phyloP scores from a whole-genome alignment of 2,797 vertebrate species.

The Pseudotriccus pelzelni region DNA sequence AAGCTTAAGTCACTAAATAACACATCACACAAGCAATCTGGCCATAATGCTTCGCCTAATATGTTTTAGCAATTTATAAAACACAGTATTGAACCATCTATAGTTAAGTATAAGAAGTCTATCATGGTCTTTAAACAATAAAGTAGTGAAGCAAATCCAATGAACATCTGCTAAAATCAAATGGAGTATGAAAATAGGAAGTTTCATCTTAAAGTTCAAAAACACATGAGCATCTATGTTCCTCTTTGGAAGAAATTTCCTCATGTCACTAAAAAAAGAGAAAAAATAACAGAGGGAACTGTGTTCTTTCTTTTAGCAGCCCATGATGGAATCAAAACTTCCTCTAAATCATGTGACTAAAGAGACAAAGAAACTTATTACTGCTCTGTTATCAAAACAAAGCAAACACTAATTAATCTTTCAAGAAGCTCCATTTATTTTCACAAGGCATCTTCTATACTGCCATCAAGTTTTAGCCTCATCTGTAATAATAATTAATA shows the following conservation, averaged over 20 bases:
- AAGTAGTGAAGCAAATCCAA: constrained; percentile 40
- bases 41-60: constrained; percentile 20
- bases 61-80: constrained; percentile 39
- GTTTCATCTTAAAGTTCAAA: constrained; percentile 14
- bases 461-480: not conserved
- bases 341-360: not conserved
- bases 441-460: not conserved
- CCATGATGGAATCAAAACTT: constrained; percentile 2
- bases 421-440: not conserved
- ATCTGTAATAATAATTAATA: not conserved
- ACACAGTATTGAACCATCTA: constrained; percentile 2
- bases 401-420: constrained; percentile 15
- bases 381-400: not conserved
- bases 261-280: not conserved
- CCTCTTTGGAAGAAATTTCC: constrained; percentile 4
- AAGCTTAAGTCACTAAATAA: constrained; percentile 34
- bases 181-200: constrained; percentile 37
- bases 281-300: not conserved
- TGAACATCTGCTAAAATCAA: constrained; percentile 27
- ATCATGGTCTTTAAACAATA: constrained; percentile 53
- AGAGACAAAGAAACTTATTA: not conserved
- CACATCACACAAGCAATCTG: constrained; percentile 2
- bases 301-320: not conserved
- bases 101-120: constrained; percentile 18
- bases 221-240: not conserved